These are phyloP conservation scores for Bucorvus abyssinicus DNA, from an alignment of 2,797 vertebrate genomes.

Conservation along the genomic window DNA sequence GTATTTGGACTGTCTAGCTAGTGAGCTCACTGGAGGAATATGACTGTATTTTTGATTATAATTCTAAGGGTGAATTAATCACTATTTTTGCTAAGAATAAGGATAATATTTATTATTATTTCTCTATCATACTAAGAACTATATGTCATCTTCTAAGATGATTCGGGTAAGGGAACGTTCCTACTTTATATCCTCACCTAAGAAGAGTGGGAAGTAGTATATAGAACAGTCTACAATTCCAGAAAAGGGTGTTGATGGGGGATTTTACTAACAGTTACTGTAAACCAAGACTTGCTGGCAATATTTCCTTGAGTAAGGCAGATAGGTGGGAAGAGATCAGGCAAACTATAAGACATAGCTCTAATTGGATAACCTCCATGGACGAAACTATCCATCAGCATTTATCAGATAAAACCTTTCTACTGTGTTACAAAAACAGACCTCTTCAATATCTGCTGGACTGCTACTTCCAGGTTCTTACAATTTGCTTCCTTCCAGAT, in stretches of 20 bases:
- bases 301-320: background rate
- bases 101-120: background rate
- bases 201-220: background rate
- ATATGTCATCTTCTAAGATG: background rate
- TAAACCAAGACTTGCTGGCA: background rate
- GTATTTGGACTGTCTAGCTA: background rate
- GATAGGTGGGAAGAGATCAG: background rate
- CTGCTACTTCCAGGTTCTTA: background rate
- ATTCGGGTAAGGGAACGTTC: background rate
- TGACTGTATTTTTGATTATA: background rate
- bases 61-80: background rate
- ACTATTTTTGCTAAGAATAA: background rate
- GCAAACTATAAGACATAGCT: background rate
- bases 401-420: background rate
- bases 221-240: background rate
- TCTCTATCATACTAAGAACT: background rate
- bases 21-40: background rate
- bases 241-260: background rate
- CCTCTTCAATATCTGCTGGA: background rate
- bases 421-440: background rate
- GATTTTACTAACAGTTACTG: background rate
- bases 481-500: background rate
- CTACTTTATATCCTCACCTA: background rate
- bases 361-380: background rate
- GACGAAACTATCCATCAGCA: background rate